Evolutionary conservation across 2,888 invertebrate species (phyloP), one percentile per base, ranked within the genome.

Genomic region (Charanyca ferruginea): DNA sequence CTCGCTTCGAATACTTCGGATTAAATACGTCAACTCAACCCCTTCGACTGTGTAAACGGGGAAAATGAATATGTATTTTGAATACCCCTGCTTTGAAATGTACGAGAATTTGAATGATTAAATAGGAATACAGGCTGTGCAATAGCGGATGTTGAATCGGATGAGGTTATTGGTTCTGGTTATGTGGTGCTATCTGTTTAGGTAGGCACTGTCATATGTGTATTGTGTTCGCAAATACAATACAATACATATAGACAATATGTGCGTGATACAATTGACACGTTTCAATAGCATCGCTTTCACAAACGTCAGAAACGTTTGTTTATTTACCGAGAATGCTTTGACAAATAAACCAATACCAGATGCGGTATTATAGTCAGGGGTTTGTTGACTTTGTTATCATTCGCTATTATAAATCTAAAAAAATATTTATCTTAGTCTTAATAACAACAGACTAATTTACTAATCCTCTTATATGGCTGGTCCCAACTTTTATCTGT

Each of bases 31-130:
- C 69, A 73, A 60, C 66, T 55, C 38, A 48, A 68, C 62, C 66
- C 41, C 64, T 32, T 58, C 51, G 35, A 52, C 64, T 66, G 62
- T 75, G 81, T 72, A 72, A 74, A 74, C 51, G 55, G 51, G 42
- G 48, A 66, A 66, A 72, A 79, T 79, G 81, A 79, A 77, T 80
- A 79, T 79, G 77, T 77, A 79, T 80, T 79, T 72, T 77, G 81
- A 77, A 80, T 71, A 59, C 28, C 28, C n/a, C 63, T 54, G 55
- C 42, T 62, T 72, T 57, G 32, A 60, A 75, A 80, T 71, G 61
- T 71, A 58, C 44, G n/a, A 44, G 52, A 13, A 55, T 64, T 68
- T 75, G 65, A 80, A 69, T 78, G 62, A 78, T 75, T 80, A 65
- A 69, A 68, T 78, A 57, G 32, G 44, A 72, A 66, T 41, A 65